phyloP scores from a whole-genome alignment of 37 sponge, comb jelly and placozoan genomes.

The Trichoplax adhaerens region DNA sequence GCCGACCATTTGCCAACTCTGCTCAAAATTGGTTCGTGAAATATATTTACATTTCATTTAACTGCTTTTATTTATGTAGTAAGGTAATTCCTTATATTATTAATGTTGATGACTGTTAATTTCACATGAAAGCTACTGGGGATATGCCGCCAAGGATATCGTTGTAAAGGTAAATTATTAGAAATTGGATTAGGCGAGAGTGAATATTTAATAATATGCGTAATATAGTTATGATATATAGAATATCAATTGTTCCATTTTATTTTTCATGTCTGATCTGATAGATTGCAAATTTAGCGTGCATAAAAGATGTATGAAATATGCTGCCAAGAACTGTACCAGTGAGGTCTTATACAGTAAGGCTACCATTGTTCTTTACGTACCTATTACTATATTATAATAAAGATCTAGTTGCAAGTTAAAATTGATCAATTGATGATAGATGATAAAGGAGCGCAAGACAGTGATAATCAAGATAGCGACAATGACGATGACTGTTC shows the following conservation, averaged over 20 bases:
- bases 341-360: conserved; percentile 34
- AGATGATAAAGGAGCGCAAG: too few species aligned
- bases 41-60: neutral
- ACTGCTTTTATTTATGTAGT: too few species aligned
- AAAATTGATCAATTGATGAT: too few species aligned
- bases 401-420: too few species aligned
- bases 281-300: conserved; percentile 59
- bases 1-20: conserved; percentile 66
- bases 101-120: neutral
- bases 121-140: conserved; percentile 41
- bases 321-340: conserved; percentile 56
- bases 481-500: too few species aligned
- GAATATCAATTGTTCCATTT: neutral
- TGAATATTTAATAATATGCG: too few species aligned
- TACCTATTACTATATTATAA: too few species aligned
- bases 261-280: neutral
- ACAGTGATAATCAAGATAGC: too few species aligned
- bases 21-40: conserved; percentile 67
- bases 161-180: conserved; percentile 33
- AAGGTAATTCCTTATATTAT: neutral
- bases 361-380: too few species aligned
- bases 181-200: too few species aligned
- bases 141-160: conserved; percentile 56
- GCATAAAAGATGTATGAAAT: conserved; percentile 64
- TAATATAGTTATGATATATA: too few species aligned